Base-by-base conservation (phyloP, 2,797 vertebrate genomes). In the Enteromius argenteus region DNA sequence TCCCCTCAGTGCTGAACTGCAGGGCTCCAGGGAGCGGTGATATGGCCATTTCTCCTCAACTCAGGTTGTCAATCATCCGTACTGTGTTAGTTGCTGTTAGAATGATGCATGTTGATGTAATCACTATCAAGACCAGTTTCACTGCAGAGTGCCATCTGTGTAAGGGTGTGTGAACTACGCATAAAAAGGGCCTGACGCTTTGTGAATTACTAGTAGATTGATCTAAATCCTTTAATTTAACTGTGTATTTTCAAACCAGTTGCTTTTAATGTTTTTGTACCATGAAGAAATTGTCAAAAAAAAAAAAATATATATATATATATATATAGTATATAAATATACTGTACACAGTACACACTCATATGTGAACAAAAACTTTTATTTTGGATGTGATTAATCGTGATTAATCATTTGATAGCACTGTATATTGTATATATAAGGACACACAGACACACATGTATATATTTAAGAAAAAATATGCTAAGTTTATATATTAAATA, bases 1-100 rank as follows among this genome's bases (percentile, higher is more conserved):
- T 75, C 27, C 60, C 62, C 75, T 58, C 79, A 46, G 76, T 56
- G 64, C 17, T 84, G 71, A 73, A 66, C 80, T 71, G 56, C 58
- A 64, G 58, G 68, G 73, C 66, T 77, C 78, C 39, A 21, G 73
- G 73, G 83, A 84, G 69, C 9, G 3, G 44, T 44, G 56, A 32
- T 67, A 37, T 81, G 66, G 60, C 60, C 30, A 35, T 77, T 81
- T 37, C 71, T 68, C 49, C 62, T 21, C 51, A 42, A 37, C 27
- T 62, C 39, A 27, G 35, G 56, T 49, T 84, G 75, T 79, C 81
- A 79, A 56, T 86, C 74, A 53, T 7, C 58, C 9, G 42, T 58
- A 13, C 39, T 62, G 39, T 79, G 75, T 72, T 72, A 81, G 53
- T 30, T 58, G 53, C 15, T 58, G 72, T 53, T 67, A 39, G 66